phyloP scores from a whole-genome alignment of 2,888 invertebrate species.

The Stratiomys singularior region DNA sequence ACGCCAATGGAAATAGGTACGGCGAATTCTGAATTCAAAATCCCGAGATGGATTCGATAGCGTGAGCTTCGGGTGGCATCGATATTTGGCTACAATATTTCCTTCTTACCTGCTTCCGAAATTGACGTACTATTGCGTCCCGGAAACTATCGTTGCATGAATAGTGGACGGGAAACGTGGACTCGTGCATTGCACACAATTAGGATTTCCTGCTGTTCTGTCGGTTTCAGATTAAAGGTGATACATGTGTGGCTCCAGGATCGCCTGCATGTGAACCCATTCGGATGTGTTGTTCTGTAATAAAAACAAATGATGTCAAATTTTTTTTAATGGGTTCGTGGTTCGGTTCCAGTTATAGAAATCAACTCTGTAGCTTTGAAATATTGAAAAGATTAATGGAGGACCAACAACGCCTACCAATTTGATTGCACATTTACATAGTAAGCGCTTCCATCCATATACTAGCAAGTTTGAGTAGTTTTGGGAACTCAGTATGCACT shows the following conservation, averaged over 20 bases:
- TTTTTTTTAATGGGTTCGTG: not conserved
- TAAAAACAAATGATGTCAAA: constrained; percentile 25
- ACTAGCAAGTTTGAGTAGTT: not conserved
- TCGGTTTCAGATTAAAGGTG: constrained; percentile 41
- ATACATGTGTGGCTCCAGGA: constrained; percentile 22
- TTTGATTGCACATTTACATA: not conserved
- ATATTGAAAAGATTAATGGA: constrained; percentile 42
- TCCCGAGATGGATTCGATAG: not conserved
- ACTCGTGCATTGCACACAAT: not conserved
- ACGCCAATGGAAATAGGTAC: not conserved
- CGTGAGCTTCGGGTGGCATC: not conserved
- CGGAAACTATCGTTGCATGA: constrained; percentile 34
- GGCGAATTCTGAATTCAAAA: too few relatives aligned
- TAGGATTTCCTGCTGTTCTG: constrained; percentile 37
- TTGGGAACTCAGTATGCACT: not conserved
- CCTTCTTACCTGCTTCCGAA: not conserved
- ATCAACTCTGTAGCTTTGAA: constrained; percentile 34
- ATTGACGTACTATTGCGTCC: constrained; percentile 16
- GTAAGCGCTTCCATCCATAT: not conserved
- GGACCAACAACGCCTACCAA: constrained; percentile 10
- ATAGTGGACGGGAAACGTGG: constrained; percentile 10
- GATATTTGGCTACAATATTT: not conserved
- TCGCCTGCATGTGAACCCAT: constrained; percentile 4
- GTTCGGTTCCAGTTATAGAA: constrained; percentile 24
- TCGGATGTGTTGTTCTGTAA: constrained; percentile 22